Base-by-base conservation (phyloP, 2,888 invertebrate species). In the Tiliacea citrago region DNA sequence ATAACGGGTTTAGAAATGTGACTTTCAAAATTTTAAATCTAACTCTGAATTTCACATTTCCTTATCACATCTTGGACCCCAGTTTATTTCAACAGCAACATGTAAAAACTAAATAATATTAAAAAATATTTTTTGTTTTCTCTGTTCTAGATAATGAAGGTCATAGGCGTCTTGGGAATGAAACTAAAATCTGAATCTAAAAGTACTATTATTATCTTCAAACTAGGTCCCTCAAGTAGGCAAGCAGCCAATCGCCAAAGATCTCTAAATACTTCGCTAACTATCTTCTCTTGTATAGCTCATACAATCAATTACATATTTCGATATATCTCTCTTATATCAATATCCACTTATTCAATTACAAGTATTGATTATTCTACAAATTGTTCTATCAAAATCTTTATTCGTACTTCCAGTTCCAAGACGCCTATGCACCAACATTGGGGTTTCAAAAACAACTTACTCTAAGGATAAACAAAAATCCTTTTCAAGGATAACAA, bases 401-500 rank as follows among this genome's bases (percentile, higher is more conserved):
- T 88, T 75, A 63, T 70, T 69, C 47, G 66, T 9, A 62, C 68
- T 73, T 73, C 57, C 78, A 76, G 24, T 79, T 77, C 69, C 77
- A 82, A 88, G 80, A 85, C 81, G 91, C 86, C 78, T 65, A 60
- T 63, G 47, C 49, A 65, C 68, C 73, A 75, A 68, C 80, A 77
- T 65, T 77, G 69, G 83, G 81, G 71, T 81, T 85, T 68, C 75
- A 86, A 83, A 93, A 94, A 93, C 91, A 93, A 93, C 94, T 94
- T 94, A 95, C 73, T 90, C 93, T 94, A 92, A 92, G 85, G 90
- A 89, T 91, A 89, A 96, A 94, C 90, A 88, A 88, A 95, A 95
- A 68, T 96, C 96, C 96, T 96, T 96, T 92, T 84, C 83, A 95
- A 96, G 96, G 96, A 96, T 96, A 96, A 96, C 95, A 96, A 95